phyloP scores from a whole-genome alignment of 2,113 vertebrate species.

The Phaethon lepturus region DNA sequence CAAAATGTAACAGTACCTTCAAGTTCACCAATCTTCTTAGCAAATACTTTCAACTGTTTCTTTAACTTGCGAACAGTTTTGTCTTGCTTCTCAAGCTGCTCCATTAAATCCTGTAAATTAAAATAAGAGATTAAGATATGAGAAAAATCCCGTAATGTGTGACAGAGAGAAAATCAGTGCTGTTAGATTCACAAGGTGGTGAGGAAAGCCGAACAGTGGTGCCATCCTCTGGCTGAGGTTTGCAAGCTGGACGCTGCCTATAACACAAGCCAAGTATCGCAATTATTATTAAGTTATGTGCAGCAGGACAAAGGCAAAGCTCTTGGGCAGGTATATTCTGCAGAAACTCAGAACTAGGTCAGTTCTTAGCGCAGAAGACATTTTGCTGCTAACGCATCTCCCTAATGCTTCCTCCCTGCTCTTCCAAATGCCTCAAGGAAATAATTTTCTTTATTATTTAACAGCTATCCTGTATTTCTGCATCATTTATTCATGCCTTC shows the following conservation, averaged over 20 bases:
- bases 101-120: conserved; percentile 92
- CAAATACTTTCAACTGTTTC: conserved; percentile 97
- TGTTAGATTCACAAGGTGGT: conserved; percentile 62
- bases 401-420: neutral
- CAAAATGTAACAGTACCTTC: conserved; percentile 84
- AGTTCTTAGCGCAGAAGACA: neutral
- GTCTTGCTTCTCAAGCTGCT: conserved; percentile 98
- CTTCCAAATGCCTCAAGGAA: neutral
- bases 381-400: neutral
- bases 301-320: conserved; percentile 67
- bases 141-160: neutral
- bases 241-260: conserved; percentile 49
- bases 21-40: conserved; percentile 96
- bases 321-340: neutral
- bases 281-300: conserved; percentile 14
- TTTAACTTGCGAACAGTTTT: conserved; percentile 98
- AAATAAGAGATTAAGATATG: conserved; percentile 5
- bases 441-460: conserved; percentile 1
- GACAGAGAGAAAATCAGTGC: conserved; percentile 4
- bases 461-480: neutral
- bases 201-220: conserved; percentile 61
- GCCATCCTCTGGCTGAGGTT: conserved; percentile 61
- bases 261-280: conserved; percentile 40
- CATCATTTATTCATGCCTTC: neutral
- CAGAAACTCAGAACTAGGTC: conserved; percentile 1